A percentile compares a stretch with the other conserved stretches of the same genome.
These are phyloP conservation scores for Xanthorhoe designata DNA, from an alignment of 2,888 invertebrate genomes.

Conservation along the genomic window DNA sequence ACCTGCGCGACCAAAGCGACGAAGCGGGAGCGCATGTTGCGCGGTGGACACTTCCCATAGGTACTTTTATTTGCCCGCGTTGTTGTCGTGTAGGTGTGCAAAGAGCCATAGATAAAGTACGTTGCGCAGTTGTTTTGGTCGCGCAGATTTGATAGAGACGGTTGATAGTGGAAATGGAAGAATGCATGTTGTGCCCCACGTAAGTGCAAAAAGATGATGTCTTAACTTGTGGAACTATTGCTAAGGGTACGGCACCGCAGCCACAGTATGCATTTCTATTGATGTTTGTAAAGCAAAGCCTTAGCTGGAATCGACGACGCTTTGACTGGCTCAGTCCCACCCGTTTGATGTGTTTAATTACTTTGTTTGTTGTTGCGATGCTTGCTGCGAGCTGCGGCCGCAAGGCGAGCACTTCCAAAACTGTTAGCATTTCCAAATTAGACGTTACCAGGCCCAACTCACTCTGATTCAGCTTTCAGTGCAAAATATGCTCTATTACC, in stretches of 20 bases:
- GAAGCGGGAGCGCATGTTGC: no score
- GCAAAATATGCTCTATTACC: conserved; percentile 39
- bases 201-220: no score
- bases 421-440: conserved; percentile 80
- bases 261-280: conserved; percentile 39
- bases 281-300: conserved; percentile 35
- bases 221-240: conserved; percentile 4
- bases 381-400: conserved; percentile 76
- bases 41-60: no score
- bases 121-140: no score
- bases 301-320: conserved; percentile 51
- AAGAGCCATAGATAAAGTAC: no score
- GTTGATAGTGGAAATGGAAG: no score
- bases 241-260: conserved; percentile 5
- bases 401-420: conserved; percentile 79
- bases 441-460: conserved; percentile 66
- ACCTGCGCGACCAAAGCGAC: no score
- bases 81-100: no score
- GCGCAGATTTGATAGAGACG: no score
- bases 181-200: no score
- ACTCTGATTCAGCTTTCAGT: conserved; percentile 1
- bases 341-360: conserved; percentile 85
- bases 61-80: no score
- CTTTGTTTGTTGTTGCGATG: conserved; percentile 83
- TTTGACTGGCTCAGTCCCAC: conserved; percentile 80